A percentile compares a stretch with the other conserved stretches of the same genome.
Evolutionary conservation across 2,888 invertebrate genomes (phyloP).

Genomic region (Dryomyza anilis): DNA sequence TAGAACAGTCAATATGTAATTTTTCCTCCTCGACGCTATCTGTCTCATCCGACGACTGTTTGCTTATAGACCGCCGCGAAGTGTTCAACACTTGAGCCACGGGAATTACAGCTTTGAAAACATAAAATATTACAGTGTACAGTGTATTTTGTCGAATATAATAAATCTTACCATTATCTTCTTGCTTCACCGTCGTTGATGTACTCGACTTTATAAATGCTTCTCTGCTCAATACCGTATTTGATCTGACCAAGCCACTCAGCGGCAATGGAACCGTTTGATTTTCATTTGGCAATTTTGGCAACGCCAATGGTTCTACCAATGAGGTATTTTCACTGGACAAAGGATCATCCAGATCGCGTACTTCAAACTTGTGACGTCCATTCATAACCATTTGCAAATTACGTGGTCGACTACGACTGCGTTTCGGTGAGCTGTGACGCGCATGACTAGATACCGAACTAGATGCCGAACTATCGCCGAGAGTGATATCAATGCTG

Average conservation of each 20-base stretch:
- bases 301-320: conserved; percentile 58
- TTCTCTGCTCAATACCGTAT: conserved; percentile 57
- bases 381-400: conserved; percentile 76
- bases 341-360: conserved; percentile 65
- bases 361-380: conserved; percentile 76
- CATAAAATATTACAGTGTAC: no score
- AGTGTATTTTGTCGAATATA: no score
- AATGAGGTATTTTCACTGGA: conserved; percentile 57
- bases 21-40: conserved; percentile 70
- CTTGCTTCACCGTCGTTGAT: not conserved
- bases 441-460: conserved; percentile 39
- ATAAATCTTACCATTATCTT: conserved; percentile 15
- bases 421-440: conserved; percentile 49
- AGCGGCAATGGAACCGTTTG: conserved; percentile 56
- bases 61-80: no score
- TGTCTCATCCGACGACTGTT: conserved; percentile 55
- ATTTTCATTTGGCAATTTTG: conserved; percentile 57
- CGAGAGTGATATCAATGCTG: conserved; percentile 55
- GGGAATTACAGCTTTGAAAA: no score
- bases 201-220: conserved; percentile 30
- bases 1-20: conserved; percentile 69
- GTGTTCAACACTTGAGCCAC: conserved; percentile 15
- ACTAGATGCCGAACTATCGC: conserved; percentile 36
- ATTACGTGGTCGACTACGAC: conserved; percentile 68
- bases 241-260: conserved; percentile 57